These are phyloP conservation scores for Colossoma macropomum DNA, from an alignment of 2,113 vertebrate species.

Conservation along the genomic window DNA sequence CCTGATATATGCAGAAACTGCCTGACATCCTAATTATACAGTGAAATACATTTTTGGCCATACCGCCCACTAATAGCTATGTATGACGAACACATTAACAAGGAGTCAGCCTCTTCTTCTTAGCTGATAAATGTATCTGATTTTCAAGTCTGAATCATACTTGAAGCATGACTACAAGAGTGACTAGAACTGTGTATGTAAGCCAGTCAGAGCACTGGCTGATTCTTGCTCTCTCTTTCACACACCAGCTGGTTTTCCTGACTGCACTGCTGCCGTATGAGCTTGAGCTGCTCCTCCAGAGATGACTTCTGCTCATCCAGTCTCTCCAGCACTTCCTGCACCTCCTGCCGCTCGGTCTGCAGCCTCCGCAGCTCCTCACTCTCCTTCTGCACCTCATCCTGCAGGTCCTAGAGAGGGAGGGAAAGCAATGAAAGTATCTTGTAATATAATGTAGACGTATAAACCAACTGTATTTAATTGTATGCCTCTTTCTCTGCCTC, in stretches of 20 bases:
- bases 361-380: constrained; percentile 86
- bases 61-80: no score
- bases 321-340: constrained; percentile 88
- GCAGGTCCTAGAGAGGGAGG: constrained; percentile 83
- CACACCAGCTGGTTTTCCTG: constrained; percentile 90
- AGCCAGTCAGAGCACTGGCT: not conserved
- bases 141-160: no score
- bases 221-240: not conserved
- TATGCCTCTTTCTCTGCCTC: not conserved
- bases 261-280: constrained; percentile 87
- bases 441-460: not conserved
- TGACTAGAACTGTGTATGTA: no score
- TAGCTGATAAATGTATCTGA: no score
- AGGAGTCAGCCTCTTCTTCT: no score
- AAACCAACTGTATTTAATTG: not conserved
- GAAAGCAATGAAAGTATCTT: not conserved
- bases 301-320: constrained; percentile 91
- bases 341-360: constrained; percentile 89
- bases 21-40: no score
- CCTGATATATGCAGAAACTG: no score
- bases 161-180: no score
- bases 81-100: no score
- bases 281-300: constrained; percentile 89
- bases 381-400: constrained; percentile 92
- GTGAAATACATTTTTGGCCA: no score